A percentile compares a stretch with the other conserved stretches of the same genome.
phyloP scores from a whole-genome alignment of 2,888 invertebrate genomes.

The Arrhopalites spinosus region DNA sequence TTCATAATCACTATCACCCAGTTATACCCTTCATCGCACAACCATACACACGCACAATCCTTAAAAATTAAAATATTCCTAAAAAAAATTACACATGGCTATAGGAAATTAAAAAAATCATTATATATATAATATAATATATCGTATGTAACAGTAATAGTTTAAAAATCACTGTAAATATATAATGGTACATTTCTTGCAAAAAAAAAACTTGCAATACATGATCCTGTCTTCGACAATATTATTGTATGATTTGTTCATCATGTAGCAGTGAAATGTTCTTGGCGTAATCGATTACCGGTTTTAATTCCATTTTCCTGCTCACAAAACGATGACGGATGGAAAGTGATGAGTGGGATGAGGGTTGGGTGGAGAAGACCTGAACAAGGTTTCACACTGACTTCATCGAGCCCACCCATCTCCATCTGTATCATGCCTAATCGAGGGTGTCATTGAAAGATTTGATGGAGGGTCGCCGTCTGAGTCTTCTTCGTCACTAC shows the following conservation, averaged over 20 bases:
- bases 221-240: background rate
- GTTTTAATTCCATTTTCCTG: conserved; percentile 2
- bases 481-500: conserved; percentile 51
- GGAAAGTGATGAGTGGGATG: conserved; percentile 28
- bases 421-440: conserved; percentile 48
- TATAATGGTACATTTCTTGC: conserved; percentile 21
- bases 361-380: too few species aligned
- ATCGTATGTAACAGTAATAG: conserved; percentile 2
- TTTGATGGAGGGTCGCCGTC: conserved; percentile 47
- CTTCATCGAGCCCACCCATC: conserved; percentile 54
- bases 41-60: too few species aligned
- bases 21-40: too few species aligned
- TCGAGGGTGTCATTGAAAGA: conserved; percentile 43
- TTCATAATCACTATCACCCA: too few species aligned
- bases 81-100: background rate
- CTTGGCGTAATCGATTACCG: too few species aligned
- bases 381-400: background rate
- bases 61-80: too few species aligned
- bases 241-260: conserved; percentile 7
- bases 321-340: conserved; percentile 20
- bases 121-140: background rate
- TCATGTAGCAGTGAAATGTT: background rate
- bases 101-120: conserved; percentile 1
- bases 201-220: conserved; percentile 1
- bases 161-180: conserved; percentile 23